A percentile compares a stretch with the other conserved stretches of the same genome.
These are phyloP conservation scores for Brachystomella parvula DNA, from an alignment of 1,140 invertebrate genomes.

Conservation along the genomic window DNA sequence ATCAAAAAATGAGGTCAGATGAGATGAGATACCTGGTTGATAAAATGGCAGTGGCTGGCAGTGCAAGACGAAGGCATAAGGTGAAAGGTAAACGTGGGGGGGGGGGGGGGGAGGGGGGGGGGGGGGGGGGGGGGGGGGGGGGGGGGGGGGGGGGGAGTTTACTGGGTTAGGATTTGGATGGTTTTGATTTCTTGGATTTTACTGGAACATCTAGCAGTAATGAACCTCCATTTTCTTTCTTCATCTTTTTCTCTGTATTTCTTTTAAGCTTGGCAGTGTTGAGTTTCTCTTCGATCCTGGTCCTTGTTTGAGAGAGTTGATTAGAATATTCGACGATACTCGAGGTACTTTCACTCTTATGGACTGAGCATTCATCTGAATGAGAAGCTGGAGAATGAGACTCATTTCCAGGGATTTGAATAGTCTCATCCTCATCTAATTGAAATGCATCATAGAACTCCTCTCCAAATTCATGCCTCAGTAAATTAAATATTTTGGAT, in stretches of 20 bases:
- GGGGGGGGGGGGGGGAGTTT: neutral
- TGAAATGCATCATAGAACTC: conserved; percentile 37
- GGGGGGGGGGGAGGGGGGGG: neutral
- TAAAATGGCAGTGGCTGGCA: conserved; percentile 14
- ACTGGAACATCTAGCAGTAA: no score
- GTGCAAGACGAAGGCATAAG: neutral
- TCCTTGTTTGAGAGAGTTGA: neutral
- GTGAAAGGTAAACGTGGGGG: neutral
- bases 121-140: neutral
- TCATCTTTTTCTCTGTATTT: neutral
- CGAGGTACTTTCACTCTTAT: conserved; percentile 29
- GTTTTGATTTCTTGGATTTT: no score
- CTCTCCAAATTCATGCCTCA: conserved; percentile 36
- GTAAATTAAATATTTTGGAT: conserved; percentile 38
- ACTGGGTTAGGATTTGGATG: no score
- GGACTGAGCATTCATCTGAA: conserved; percentile 25
- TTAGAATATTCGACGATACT: no score
- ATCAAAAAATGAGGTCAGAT: conserved; percentile 23
- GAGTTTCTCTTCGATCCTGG: neutral
- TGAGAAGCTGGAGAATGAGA: neutral
- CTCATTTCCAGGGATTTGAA: neutral
- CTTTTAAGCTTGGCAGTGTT: neutral
- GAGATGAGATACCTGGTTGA: conserved; percentile 34
- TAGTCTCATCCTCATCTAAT: conserved; percentile 17
- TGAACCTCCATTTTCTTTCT: no score